Evolutionary conservation across 2,888 invertebrate genomes (phyloP).

Genomic region (Scelioninae gen. 1): DNA sequence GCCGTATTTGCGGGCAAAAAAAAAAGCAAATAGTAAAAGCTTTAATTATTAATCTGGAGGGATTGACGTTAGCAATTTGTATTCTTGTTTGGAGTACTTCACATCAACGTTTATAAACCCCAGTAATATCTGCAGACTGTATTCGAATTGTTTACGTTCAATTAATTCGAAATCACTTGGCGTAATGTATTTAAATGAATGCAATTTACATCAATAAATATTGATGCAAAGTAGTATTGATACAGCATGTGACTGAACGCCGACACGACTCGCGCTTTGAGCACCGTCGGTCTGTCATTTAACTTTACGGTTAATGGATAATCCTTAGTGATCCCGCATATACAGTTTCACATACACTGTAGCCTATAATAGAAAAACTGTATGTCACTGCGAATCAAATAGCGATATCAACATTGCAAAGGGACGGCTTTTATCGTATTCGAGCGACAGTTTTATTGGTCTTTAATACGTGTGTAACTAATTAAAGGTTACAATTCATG

Average conservation of each 20-base stretch:
- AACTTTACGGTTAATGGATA: slow-evolving; percentile 54
- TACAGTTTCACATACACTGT: slow-evolving; percentile 25
- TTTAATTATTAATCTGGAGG: slow-evolving; percentile 14
- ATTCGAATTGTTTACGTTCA: slow-evolving; percentile 36
- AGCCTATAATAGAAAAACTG: slow-evolving; percentile 2
- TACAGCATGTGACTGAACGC: slow-evolving; percentile 27
- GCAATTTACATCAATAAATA: slow-evolving; percentile 49
- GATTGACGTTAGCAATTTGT: slow-evolving; percentile 20
- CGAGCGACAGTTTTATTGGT: background rate
- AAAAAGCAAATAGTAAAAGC: background rate
- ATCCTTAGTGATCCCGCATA: slow-evolving; percentile 48
- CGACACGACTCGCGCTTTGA: slow-evolving; percentile 36
- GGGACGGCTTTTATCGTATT: too few relatives aligned
- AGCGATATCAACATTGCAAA: background rate
- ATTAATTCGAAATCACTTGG: slow-evolving; percentile 18
- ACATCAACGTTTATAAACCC: background rate
- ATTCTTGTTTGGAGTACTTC: background rate
- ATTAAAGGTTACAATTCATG: slow-evolving; percentile 8
- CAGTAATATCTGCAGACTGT: background rate
- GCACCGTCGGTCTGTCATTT: slow-evolving; percentile 31
- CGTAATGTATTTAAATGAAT: slow-evolving; percentile 38
- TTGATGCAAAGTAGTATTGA: slow-evolving; percentile 45
- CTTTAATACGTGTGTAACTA: background rate
- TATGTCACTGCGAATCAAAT: slow-evolving; percentile 23
- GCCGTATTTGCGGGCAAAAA: slow-evolving; percentile 8